phyloP scores from a whole-genome alignment of 2,888 invertebrate species.

The Stenichneumon culpator region DNA sequence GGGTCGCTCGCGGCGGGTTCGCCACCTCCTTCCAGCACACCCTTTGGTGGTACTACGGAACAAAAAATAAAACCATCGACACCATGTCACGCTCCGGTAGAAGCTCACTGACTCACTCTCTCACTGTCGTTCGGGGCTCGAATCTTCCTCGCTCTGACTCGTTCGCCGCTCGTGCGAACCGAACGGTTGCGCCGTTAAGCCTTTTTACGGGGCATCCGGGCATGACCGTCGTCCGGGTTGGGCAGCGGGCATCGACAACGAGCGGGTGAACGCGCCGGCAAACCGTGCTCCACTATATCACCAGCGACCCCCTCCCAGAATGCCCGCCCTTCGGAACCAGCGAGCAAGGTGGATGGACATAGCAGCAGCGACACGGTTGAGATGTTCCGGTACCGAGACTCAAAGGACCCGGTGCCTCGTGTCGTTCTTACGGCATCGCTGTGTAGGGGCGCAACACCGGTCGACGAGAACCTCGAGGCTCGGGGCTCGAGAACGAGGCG shows the following conservation, averaged over 20 bases:
- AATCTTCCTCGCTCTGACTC: conserved; percentile 51
- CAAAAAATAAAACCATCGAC: conserved; percentile 54
- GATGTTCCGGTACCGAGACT: conserved; percentile 78
- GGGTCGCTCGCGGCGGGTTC: conserved; percentile 34
- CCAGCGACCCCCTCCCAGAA: background rate
- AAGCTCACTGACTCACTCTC: conserved; percentile 67
- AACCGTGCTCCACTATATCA: conserved; percentile 17
- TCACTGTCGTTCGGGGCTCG: background rate
- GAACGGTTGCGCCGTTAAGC: conserved; percentile 59
- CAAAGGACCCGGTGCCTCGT: conserved; percentile 77
- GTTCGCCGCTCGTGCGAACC: conserved; percentile 49
- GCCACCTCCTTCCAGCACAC: conserved; percentile 1
- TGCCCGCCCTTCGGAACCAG: background rate
- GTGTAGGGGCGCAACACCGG: background rate
- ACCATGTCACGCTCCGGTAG: conserved; percentile 70
- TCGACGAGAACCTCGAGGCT: background rate
- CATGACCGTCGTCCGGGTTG: conserved; percentile 49
- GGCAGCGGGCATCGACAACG: conserved; percentile 27
- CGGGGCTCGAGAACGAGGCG: background rate
- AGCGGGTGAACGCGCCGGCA: conserved; percentile 49
- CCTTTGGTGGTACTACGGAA: conserved; percentile 24
- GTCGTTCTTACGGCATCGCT: background rate
- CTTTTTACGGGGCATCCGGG: conserved; percentile 73
- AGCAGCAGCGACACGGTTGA: conserved; percentile 76
- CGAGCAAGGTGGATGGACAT: conserved; percentile 73